Conservation (phyloP, 1,140 invertebrate genomes). For the Musca vetustissima region DNA sequence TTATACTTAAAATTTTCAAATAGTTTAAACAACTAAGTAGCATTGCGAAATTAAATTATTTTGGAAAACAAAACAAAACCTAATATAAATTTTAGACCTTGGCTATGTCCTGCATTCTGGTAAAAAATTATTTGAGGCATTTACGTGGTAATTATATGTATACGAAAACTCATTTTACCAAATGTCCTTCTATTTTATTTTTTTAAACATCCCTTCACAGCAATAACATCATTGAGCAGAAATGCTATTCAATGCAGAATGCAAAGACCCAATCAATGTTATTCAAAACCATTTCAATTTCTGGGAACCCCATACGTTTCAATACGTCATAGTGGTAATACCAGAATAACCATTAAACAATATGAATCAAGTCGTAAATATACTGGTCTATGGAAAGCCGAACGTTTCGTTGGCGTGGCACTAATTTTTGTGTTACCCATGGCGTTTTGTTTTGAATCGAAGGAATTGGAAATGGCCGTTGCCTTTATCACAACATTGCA, state of each 20-base stretch:
- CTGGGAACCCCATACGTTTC: no score
- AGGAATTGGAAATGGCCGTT: neutral
- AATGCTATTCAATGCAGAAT: no score
- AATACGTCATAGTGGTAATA: neutral
- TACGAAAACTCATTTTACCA: neutral
- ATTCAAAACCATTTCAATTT: no score
- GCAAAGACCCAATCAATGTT: no score
- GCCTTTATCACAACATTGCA: neutral
- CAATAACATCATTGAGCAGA: no score
- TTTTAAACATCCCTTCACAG: no score
- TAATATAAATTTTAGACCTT: no score
- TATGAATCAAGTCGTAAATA: constrained; percentile 16
- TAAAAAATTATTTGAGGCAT: neutral
- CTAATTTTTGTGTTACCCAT: neutral
- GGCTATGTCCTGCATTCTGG: neutral
- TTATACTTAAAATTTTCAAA: no score
- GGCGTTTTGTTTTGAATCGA: neutral
- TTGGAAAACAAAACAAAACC: no score
- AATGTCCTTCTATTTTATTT: neutral
- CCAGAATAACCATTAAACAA: neutral
- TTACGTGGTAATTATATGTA: neutral
- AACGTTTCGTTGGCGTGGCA: neutral
- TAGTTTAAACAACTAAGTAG: no score
- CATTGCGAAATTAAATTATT: no score
- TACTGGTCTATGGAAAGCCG: neutral